Base-by-base conservation (phyloP, 2,797 vertebrate species). In the Chelonia mydas region DNA sequence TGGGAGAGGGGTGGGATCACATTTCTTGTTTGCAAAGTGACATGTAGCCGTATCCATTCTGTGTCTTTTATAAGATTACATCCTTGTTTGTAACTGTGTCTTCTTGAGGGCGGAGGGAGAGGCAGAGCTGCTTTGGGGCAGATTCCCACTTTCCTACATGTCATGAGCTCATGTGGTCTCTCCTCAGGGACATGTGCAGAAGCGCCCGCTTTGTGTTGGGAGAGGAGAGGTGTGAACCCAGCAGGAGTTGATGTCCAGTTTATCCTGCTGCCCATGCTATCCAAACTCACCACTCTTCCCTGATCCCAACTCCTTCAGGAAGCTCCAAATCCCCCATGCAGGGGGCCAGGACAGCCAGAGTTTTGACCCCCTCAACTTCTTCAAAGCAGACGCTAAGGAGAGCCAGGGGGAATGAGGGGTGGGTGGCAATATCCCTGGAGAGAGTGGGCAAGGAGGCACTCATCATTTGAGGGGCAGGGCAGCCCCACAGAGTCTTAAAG, bases 41-140 rank as follows among this genome's bases (percentile, higher is more conserved):
- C 90, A 61, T 7, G 86, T 95, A 92, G 91, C 95, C 41, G 2
- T 97, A 95, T 90, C 92, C 91, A 23, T 97, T 95, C 45, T 31
- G 93, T 97, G 96, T 97, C 97, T 98, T 97, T 97, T 97, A 88
- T 97, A 97, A 97, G 93, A 94, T 97, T 96, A 96, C 1, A 0
- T 87, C 97, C 96, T 97, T 95, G 88, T 96, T 97, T 96, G 88
- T 96, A 92, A 96, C 83, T 96, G 86, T 97, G 92, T 94, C 96
- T 96, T 92, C 19, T 95, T 1, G 0, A 94, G 87, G 95, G 86
- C 85, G 59, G 65, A 0, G 1, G 89, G 94, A 92, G 83, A 95
- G 95, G 92, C 49, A 68, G 94, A 93, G 76, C 82, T 81, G 78
- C 83, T 51, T 6, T 37, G 59, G 49, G 59, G 53, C 49, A 47